Base-by-base conservation (phyloP, 2,797 vertebrate genomes). In the Rhincodon typus region DNA sequence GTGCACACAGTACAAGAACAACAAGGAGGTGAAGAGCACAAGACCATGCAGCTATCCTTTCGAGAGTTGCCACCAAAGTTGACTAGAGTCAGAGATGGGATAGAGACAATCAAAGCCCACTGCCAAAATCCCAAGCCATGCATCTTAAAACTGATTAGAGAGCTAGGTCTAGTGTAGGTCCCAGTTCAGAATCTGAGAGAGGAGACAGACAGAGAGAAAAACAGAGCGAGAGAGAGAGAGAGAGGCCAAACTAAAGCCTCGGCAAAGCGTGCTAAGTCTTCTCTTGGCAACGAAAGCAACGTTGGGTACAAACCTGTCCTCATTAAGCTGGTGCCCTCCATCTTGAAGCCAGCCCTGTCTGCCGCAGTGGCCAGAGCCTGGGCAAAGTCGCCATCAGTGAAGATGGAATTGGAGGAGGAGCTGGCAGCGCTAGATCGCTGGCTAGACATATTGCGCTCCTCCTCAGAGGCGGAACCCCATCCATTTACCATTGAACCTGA, bases 401-500 rank as follows among this genome's bases (percentile, higher is more conserved):
- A 99, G 97, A 99, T 98, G 97, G 99, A 99, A 97, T 98, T 98
- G 96, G 99, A 98, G 95, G 99, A 99, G 93, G 99, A 99, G 97
- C 99, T 99, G 97, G 98, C 98, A 97, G 98, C 97, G 97, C 99
- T 99, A 98, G 98, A 99, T 98, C 98, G 98, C 98, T 97, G 98
- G 97, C 98, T 99, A 98, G 99, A 99, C 98, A 98, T 99, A 98
- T 98, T 98, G 97, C 97, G 98, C 96, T 99, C 99, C 97, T 98
- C 98, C 96, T 99, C 99, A 96, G 99, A 99, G 97, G 98, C 99
- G 96, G 99, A 99, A 98, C 99, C 99, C 99, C 99, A 99, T 97
- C 98, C 99, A 97, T 99, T 99, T 98, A 99, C 98, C 98, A 99
- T 99, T 98, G 99, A 99, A 97, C 99, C 99, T 99, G 98, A 97